These are phyloP conservation scores for Poecilia velifera DNA, from an alignment of 2,797 vertebrate genomes.

Conservation along the genomic window DNA sequence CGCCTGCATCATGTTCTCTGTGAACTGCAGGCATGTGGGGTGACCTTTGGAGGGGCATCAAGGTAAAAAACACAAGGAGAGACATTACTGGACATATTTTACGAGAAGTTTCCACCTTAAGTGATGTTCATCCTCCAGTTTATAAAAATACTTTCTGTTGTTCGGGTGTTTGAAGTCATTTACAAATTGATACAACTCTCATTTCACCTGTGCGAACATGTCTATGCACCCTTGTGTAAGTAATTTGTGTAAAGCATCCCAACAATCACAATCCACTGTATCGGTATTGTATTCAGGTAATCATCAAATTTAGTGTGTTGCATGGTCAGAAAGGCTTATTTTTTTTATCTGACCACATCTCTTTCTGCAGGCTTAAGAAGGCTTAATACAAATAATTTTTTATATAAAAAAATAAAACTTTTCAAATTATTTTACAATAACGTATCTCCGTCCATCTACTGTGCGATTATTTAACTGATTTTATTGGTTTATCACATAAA, in stretches of 20 bases:
- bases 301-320: background rate
- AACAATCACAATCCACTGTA: background rate
- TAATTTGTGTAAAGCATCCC: background rate
- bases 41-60: constrained; percentile 82
- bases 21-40: constrained; percentile 98
- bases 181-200: background rate
- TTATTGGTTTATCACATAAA: background rate
- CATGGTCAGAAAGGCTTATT: background rate
- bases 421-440: background rate
- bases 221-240: background rate
- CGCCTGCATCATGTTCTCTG: constrained; percentile 97
- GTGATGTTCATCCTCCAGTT: background rate
- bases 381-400: background rate
- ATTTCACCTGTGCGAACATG: constrained; percentile 1
- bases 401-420: background rate
- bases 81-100: background rate
- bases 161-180: background rate
- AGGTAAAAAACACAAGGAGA: constrained; percentile 16
- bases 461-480: background rate
- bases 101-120: background rate
- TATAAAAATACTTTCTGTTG: background rate
- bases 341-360: background rate
- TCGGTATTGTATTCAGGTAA: background rate
- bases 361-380: background rate
- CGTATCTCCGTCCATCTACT: background rate